Conservation (phyloP, 2,797 vertebrate genomes). For the Sebastes miniatus region DNA sequence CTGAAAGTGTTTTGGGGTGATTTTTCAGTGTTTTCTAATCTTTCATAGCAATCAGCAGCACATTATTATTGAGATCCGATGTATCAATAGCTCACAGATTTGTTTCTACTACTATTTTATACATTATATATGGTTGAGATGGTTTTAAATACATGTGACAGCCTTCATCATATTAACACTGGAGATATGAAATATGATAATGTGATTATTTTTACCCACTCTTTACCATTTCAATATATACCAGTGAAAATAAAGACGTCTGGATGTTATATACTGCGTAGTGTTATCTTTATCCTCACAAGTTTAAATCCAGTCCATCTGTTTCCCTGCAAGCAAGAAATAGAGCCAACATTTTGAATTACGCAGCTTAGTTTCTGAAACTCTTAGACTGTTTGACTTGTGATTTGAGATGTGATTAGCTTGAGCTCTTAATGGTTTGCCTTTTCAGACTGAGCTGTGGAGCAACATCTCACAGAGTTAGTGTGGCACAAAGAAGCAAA, state of each 20-base stretch:
- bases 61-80: background rate
- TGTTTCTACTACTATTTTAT: slow-evolving; percentile 26
- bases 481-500: background rate
- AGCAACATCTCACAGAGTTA: background rate
- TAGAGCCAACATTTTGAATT: background rate
- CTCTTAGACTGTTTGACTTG: background rate
- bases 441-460: background rate
- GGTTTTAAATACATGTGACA: background rate
- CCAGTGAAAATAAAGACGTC: slow-evolving; percentile 24
- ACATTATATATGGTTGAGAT: background rate
- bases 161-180: slow-evolving; percentile 5
- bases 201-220: slow-evolving; percentile 1
- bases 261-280: background rate
- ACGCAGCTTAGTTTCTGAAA: background rate
- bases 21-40: slow-evolving; percentile 27
- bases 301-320: background rate
- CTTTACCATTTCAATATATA: background rate
- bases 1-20: background rate
- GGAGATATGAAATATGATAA: background rate
- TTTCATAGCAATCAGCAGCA: background rate
- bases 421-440: background rate
- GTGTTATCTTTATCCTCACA: background rate
- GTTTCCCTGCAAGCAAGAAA: background rate
- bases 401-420: background rate
- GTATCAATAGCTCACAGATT: background rate